phyloP scores from a whole-genome alignment of 2,797 vertebrate genomes.

The Cephalopachus bancanus region DNA sequence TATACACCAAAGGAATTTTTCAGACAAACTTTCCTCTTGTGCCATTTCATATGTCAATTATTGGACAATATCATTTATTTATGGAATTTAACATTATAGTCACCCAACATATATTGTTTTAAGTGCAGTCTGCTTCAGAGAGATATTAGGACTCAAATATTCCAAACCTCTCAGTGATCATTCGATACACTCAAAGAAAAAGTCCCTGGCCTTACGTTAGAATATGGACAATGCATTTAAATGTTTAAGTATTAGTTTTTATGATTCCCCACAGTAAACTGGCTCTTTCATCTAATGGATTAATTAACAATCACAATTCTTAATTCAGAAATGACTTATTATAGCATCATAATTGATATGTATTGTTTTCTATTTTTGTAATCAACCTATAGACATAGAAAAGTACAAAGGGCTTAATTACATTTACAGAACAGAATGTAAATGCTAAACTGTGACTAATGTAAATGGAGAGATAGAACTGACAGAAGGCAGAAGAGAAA shows the following conservation, averaged over 20 bases:
- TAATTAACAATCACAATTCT: constrained; percentile 36
- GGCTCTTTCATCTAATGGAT: not conserved
- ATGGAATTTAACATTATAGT: not conserved
- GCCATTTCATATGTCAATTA: constrained; percentile 19
- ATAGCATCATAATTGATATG: constrained; percentile 1
- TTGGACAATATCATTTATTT: not conserved
- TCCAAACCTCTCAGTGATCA: constrained; percentile 5
- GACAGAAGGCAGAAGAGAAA: not conserved
- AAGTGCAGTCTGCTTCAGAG: not conserved
- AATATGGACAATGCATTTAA: not conserved
- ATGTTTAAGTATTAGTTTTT: not conserved
- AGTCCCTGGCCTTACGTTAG: not conserved
- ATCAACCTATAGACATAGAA: not conserved
- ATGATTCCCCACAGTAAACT: constrained; percentile 10
- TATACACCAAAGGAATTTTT: constrained; percentile 28
- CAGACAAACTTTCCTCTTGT: constrained; percentile 5
- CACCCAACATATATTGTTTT: not conserved
- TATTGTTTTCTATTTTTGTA: constrained; percentile 45
- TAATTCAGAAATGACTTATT: not conserved
- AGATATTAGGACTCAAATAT: not conserved
- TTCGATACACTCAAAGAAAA: not conserved
- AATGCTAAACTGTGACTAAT: not conserved
- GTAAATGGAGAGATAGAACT: not conserved
- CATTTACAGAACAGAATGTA: constrained; percentile 3
- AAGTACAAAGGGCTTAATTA: not conserved